Evolutionary conservation across 2,797 vertebrate genomes (phyloP).

Genomic region (Heliangelus exortis): DNA sequence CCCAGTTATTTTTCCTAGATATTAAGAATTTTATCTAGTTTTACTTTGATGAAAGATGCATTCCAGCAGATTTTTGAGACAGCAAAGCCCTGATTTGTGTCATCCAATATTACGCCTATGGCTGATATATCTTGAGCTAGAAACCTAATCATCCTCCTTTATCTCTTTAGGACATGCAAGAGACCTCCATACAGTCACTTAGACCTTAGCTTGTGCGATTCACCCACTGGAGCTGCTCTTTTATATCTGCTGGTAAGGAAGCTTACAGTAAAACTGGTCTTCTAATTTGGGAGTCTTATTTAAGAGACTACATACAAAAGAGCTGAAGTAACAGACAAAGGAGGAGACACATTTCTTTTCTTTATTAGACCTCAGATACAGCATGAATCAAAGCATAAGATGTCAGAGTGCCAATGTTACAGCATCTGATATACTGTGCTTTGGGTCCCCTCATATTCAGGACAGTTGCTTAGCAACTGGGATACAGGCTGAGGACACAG

Average conservation of each 20-base stretch:
- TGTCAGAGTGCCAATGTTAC: constrained; percentile 8
- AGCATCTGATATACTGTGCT: constrained; percentile 39
- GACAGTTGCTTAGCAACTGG: constrained; percentile 61
- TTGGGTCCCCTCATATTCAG: constrained; percentile 44
- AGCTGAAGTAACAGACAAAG: not conserved
- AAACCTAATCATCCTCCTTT: not conserved
- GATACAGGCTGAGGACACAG: constrained; percentile 38
- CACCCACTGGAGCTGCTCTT: not conserved
- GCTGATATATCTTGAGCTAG: not conserved
- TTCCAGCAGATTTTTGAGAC: not conserved
- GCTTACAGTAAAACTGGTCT: not conserved
- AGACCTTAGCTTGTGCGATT: fast-evolving
- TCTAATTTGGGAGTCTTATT: not conserved
- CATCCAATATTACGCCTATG: not conserved
- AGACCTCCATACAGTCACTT: not conserved
- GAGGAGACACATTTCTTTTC: not conserved
- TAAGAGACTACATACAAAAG: not conserved
- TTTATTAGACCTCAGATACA: not conserved
- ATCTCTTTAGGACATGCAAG: not conserved
- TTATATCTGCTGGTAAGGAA: not conserved
- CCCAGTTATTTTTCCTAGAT: not conserved
- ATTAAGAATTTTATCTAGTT: not conserved
- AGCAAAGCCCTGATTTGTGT: not conserved
- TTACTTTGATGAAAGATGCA: not conserved
- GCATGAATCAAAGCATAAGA: constrained; percentile 18